Conservation (phyloP, 2,113 vertebrate genomes). For the Clarias gariepinus region DNA sequence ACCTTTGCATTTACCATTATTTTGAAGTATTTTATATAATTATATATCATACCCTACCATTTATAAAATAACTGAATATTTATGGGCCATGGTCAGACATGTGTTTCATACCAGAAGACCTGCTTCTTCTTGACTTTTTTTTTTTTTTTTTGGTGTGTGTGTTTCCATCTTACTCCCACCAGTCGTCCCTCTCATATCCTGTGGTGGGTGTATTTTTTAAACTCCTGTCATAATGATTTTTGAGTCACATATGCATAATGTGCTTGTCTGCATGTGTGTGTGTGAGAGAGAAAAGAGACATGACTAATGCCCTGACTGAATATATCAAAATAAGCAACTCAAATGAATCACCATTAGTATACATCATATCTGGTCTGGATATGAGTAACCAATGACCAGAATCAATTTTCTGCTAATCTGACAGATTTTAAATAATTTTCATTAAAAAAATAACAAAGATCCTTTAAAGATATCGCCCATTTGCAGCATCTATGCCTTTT, state of each 20-base stretch:
- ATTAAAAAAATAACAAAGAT: background rate
- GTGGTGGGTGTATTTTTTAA: background rate
- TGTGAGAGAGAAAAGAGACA: background rate
- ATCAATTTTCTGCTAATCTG: background rate
- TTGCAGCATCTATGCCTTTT: slow-evolving; percentile 6
- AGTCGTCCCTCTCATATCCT: background rate
- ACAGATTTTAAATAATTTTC: background rate
- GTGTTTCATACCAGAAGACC: background rate
- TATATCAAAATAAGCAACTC: slow-evolving; percentile 1
- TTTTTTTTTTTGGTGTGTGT: background rate
- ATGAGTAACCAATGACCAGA: slow-evolving; percentile 30
- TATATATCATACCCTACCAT: background rate
- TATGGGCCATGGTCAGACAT: background rate
- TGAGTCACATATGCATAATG: background rate
- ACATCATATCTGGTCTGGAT: background rate
- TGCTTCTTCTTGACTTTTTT: background rate
- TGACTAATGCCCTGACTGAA: slow-evolving; percentile 10
- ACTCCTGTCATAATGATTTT: background rate
- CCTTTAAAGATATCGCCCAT: background rate
- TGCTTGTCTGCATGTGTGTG: background rate
- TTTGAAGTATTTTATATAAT: background rate
- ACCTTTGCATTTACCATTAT: background rate
- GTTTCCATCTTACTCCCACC: slow-evolving; percentile 20
- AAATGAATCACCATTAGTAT: slow-evolving; percentile 17
- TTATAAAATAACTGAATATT: background rate